Base-by-base conservation (phyloP, 1,140 invertebrate genomes). In the Drosophila triauraria region DNA sequence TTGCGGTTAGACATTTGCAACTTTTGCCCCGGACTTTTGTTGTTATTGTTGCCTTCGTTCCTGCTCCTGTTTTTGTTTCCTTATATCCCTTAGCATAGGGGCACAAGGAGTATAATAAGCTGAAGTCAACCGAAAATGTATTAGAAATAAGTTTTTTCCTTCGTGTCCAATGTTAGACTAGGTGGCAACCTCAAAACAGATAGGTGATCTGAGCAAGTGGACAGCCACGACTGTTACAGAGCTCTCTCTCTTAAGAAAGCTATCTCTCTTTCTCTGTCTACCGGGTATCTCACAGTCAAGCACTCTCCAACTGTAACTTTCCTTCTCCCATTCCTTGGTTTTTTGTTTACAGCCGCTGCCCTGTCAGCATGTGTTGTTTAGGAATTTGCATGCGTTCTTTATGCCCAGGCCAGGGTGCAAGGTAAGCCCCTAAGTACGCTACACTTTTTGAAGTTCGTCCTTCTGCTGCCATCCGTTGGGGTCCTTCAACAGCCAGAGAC, bases 1-100 rank as follows among this genome's bases (percentile, higher is more conserved):
- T 91, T 87, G 90, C 71, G 91, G 90, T 58, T 69, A 44, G 51
- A 43, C 64, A 75, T 64, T 75, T 51, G 50, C 65, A 87, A 87
- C 60, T 87, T 88, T 83, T 35, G 9, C 10, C 15, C 30, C 9
- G 6, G 9, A 35, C 32, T 35, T 35, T 35, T 65, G 53, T 25
- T 65, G 20, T 67, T 40, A 23, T 38, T 64, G 42, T 54, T 54
- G n/a, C 8, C 10, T 35, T 35, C 9, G 32, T 35, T 35, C 10
- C 32, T 35, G 32, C 10, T 35, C 10, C 32, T 35, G 32, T 35
- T 12, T 10, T 10, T 35, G 32, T 35, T 35, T 35, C 32, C 2
- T 35, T 35, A 35, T 35, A 35, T 10, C 32, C 9, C 3, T 9
- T 35, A 35, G 9, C 9, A 4, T 35, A 0, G 32, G 32, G 27